Evolutionary conservation across 2,797 vertebrate genomes (phyloP).

Genomic region (Capromys pilorides): DNA sequence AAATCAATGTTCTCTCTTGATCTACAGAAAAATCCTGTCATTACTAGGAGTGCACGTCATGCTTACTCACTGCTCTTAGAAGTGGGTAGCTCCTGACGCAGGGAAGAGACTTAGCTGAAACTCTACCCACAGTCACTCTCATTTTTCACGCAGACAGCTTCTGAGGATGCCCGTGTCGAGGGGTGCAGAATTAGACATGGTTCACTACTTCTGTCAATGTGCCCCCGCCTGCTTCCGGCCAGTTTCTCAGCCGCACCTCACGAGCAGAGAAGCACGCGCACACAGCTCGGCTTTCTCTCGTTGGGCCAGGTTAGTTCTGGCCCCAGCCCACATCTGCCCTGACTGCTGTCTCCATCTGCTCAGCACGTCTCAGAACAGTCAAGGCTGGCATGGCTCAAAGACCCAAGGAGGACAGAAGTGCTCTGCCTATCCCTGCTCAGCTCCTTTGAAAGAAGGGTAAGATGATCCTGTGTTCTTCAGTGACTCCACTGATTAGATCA

Average conservation of each 20-base stretch:
- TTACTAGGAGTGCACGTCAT: neutral
- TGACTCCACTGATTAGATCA: neutral
- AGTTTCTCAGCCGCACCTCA: neutral
- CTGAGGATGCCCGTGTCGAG: neutral
- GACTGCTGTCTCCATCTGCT: accelerated
- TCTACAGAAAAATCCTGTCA: neutral
- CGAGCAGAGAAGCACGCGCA: neutral
- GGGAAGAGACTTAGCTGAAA: neutral
- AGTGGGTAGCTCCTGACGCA: neutral
- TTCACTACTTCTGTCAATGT: neutral
- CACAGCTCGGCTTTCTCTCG: neutral
- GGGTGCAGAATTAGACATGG: neutral
- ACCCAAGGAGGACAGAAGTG: neutral
- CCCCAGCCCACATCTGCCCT: neutral
- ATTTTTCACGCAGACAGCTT: neutral
- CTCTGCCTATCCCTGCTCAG: neutral
- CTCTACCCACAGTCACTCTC: neutral
- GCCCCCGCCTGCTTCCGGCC: neutral
- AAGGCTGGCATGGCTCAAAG: neutral
- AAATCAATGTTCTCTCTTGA: neutral
- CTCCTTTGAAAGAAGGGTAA: neutral
- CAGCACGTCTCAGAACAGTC: accelerated
- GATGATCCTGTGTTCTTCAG: neutral
- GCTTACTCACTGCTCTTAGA: neutral
- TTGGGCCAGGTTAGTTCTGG: neutral